Base-by-base conservation (phyloP, 2,888 invertebrate species). In the Drosophila lutescens region DNA sequence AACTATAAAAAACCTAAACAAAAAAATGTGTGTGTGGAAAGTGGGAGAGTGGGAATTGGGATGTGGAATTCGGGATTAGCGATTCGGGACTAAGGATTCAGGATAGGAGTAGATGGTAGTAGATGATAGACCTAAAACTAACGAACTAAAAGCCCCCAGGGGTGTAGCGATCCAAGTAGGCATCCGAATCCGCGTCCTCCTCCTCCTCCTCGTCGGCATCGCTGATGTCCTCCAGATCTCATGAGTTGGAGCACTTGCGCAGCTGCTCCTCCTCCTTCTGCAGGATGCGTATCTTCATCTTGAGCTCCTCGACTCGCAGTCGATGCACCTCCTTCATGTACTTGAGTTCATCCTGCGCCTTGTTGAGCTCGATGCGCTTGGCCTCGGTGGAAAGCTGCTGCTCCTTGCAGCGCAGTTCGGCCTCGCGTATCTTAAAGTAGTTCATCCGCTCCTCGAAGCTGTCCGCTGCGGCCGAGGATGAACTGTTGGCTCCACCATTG, bases 261-360 rank as follows among this genome's bases (percentile, higher is more conserved):
- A 91, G 65, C 61, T 86, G 83, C 51, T 91, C 91, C 71, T 91
- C 91, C 75, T 91, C 90, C 74, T 90, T 91, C 36, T 89, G 89
- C 76, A 92, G 78, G 50, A 91, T 90, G 67, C 90, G 91, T 63
- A 92, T 89, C 77, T 91, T 92, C 82, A 91, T 86, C 70, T 86
- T 85, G 56, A 91, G 86, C 80, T 92, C 92, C 71, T 91, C 89
- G 26, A 91, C 87, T 13, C 89, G 89, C 68, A 92, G 60, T 0
- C 89, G 88, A 77, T 92, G 89, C 59, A 92, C 79, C 65, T 92
- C 91, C 5, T 88, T 89, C 82, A 91, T 79, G 43, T 92, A 88
- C 54, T 91, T 89, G 5, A 92, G 85, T 72, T 92, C 91, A 43
- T 91, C 92, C 76, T 90, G 89, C 41, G 90, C 90, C 66, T 90